A percentile compares a stretch with the other conserved stretches of the same genome.
phyloP scores from a whole-genome alignment of 2,113 vertebrate species.

The Maccullochella peelii region DNA sequence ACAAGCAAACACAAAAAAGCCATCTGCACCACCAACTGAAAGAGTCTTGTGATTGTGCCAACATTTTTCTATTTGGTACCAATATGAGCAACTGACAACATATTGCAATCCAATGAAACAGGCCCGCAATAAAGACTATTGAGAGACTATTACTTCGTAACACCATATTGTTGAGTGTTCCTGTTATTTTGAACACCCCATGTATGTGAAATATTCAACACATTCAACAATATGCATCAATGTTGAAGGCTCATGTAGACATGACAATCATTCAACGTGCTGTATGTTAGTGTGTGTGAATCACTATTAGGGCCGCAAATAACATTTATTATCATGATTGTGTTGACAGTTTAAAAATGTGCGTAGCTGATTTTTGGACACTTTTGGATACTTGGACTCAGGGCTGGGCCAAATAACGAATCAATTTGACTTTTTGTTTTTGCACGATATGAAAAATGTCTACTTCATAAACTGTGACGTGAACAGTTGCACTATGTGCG shows the following conservation, averaged over 20 bases:
- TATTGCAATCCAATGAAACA: not conserved
- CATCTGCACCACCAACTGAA: constrained; percentile 6
- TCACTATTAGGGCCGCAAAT: not conserved
- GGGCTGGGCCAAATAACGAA: too few relatives aligned
- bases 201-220: not conserved
- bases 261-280: too few relatives aligned
- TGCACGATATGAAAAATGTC: too few relatives aligned
- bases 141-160: not conserved
- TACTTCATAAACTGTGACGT: not conserved
- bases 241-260: too few relatives aligned
- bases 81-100: not conserved
- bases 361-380: too few relatives aligned
- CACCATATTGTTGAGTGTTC: not conserved
- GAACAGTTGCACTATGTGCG: not conserved
- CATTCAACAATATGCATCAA: not conserved
- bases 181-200: not conserved
- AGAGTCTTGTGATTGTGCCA: not conserved
- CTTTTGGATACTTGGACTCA: too few relatives aligned
- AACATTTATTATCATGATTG: too few relatives aligned
- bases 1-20: constrained; percentile 11
- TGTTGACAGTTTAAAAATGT: not conserved
- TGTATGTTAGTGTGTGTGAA: not conserved
- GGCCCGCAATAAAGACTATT: not conserved
- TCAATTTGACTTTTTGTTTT: too few relatives aligned
- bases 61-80: not conserved